A percentile compares a stretch with the other conserved stretches of the same genome.
These are phyloP conservation scores for Anthoscopus minutus DNA, from an alignment of 2,113 vertebrate genomes.

Conservation along the genomic window DNA sequence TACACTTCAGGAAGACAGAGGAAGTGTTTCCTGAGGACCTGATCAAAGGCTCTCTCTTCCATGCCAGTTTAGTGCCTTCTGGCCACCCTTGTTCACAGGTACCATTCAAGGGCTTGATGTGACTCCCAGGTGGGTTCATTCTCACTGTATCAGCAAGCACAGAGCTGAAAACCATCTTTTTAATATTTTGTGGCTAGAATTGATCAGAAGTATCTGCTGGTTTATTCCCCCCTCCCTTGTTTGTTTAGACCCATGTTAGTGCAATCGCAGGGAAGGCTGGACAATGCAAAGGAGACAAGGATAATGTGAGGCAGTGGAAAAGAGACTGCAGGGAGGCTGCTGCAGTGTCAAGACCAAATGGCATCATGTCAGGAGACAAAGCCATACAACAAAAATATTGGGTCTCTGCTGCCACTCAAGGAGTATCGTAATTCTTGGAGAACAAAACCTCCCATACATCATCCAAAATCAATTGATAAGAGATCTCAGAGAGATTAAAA, in stretches of 20 bases:
- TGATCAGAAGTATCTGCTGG: background rate
- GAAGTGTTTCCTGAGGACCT: conserved; percentile 16
- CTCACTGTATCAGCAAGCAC: background rate
- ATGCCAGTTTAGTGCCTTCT: background rate
- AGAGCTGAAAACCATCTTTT: background rate
- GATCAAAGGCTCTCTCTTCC: conserved; percentile 31
- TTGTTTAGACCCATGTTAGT: background rate
- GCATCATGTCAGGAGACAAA: conserved; percentile 11
- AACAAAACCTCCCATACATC: conserved; percentile 59
- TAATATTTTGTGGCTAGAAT: background rate
- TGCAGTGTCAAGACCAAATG: background rate
- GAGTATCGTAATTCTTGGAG: conserved; percentile 36
- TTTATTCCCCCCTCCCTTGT: background rate
- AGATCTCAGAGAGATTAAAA: conserved; percentile 59
- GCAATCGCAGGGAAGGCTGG: background rate
- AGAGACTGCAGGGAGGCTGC: background rate
- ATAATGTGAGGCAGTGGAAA: background rate
- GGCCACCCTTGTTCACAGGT: background rate
- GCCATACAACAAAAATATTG: conserved; percentile 5
- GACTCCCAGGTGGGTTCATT: background rate
- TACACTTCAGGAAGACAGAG: conserved; percentile 37
- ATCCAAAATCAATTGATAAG: conserved; percentile 61
- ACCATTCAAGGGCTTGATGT: background rate
- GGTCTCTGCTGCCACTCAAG: conserved; percentile 19
- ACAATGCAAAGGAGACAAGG: background rate